Percentiles rank a stretch among this genome's conserved stretches.
These are phyloP conservation scores for Cheilosia pagana DNA, from an alignment of 2,888 invertebrate genomes.

Conservation along the genomic window DNA sequence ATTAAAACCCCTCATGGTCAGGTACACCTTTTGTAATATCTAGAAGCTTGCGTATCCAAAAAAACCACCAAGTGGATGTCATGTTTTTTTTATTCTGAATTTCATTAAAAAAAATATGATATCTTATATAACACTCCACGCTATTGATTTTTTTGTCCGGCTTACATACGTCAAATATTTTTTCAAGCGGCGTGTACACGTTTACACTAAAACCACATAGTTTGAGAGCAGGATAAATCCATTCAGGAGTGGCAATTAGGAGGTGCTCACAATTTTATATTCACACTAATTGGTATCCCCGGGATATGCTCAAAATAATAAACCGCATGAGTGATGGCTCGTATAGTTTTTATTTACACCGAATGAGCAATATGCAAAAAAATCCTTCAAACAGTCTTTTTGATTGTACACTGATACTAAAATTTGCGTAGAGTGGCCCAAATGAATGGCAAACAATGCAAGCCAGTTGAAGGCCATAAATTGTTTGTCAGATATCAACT, in stretches of 20 bases:
- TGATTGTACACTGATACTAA: conserved; percentile 5
- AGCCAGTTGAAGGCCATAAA: conserved; percentile 40
- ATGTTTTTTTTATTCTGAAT: too few species aligned
- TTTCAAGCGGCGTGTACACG: background rate
- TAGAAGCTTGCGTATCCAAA: too few species aligned
- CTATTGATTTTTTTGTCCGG: background rate
- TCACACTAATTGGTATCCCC: conserved; percentile 47
- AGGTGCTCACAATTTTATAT: conserved; percentile 26
- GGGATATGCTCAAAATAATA: conserved; percentile 13
- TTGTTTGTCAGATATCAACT: conserved; percentile 34
- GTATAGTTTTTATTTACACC: background rate
- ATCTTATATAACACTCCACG: too few species aligned
- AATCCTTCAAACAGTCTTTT: background rate
- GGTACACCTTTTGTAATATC: too few species aligned
- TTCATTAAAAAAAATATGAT: too few species aligned
- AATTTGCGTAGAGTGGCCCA: conserved; percentile 19
- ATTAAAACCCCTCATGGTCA: too few species aligned
- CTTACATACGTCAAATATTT: background rate
- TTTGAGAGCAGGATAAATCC: conserved; percentile 11
- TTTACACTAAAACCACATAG: conserved; percentile 11
- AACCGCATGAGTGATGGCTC: background rate
- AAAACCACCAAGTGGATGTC: too few species aligned
- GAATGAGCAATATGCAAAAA: conserved; percentile 3
- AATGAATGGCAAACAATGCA: conserved; percentile 17
- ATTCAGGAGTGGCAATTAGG: conserved; percentile 44